Conservation (phyloP, 1,140 invertebrate species). For the Lepidurus packardi region DNA sequence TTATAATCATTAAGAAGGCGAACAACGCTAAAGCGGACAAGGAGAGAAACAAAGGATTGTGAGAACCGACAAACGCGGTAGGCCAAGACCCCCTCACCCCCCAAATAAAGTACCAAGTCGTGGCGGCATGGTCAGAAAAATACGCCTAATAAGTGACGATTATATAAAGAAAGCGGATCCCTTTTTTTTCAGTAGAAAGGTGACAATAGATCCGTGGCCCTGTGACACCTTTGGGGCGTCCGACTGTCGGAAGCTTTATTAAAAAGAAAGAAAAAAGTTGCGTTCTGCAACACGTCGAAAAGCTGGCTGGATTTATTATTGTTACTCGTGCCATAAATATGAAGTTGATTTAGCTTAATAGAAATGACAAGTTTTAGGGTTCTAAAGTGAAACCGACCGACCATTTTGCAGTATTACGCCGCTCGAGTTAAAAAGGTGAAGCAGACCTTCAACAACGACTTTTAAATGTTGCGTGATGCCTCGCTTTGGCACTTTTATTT, state of each 20-base stretch:
- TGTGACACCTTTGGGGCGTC: background rate
- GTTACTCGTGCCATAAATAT: background rate
- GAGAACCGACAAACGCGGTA: constrained; percentile 6
- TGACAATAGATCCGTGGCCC: background rate
- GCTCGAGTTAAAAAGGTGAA: background rate
- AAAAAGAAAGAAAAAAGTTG: background rate
- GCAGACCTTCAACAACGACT: background rate
- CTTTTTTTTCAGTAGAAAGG: background rate
- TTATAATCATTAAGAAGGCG: constrained; percentile 2
- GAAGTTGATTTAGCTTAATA: background rate
- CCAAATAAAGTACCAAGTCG: constrained; percentile 5
- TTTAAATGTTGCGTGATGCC: background rate
- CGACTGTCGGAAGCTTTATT: background rate
- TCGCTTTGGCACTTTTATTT: background rate
- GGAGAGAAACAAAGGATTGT: background rate
- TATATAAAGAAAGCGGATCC: background rate
- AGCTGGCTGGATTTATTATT: background rate
- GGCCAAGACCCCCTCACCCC: background rate
- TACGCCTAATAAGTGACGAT: background rate
- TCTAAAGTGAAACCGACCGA: background rate
- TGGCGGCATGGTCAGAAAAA: constrained; percentile 1
- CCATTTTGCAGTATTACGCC: background rate
- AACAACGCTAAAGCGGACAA: background rate
- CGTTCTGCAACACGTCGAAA: background rate
- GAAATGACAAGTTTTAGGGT: background rate